These are phyloP conservation scores for Macquaria australasica DNA, from an alignment of 2,113 vertebrate species.

Conservation along the genomic window DNA sequence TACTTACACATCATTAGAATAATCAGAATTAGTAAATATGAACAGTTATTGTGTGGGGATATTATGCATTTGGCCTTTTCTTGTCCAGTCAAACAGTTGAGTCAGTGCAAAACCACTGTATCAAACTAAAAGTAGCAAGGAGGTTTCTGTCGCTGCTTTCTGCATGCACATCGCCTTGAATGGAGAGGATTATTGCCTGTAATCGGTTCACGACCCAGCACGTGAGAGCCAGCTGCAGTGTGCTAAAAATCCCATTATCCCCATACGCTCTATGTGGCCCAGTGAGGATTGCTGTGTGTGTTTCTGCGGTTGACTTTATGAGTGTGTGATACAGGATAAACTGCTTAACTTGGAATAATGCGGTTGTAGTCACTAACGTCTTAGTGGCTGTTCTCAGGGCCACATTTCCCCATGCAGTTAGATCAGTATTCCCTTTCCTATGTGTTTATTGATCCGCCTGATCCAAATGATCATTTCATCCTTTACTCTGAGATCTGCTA, in stretches of 20 bases:
- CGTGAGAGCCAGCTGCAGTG: conserved; percentile 66
- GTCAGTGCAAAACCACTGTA: conserved; percentile 7
- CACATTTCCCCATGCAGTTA: conserved; percentile 3
- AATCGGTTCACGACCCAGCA: conserved; percentile 79
- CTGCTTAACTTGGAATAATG: conserved; percentile 64
- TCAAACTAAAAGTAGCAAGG: conserved; percentile 49
- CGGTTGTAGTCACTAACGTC: conserved; percentile 45
- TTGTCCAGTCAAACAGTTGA: conserved; percentile 9
- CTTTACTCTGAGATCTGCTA: neutral
- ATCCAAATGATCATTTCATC: conserved; percentile 24
- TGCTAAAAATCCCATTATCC: conserved; percentile 78
- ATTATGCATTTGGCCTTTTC: conserved; percentile 12
- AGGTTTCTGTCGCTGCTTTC: conserved; percentile 52
- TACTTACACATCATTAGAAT: neutral
- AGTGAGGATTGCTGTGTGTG: conserved; percentile 49
- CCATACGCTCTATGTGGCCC: conserved; percentile 54
- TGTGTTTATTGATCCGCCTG: conserved; percentile 43
- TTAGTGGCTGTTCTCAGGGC: conserved; percentile 9
- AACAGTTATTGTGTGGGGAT: conserved; percentile 29
- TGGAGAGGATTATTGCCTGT: conserved; percentile 75
- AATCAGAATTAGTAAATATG: conserved; percentile 37
- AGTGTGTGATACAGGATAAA: conserved; percentile 70
- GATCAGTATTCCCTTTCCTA: neutral
- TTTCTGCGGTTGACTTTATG: conserved; percentile 66
- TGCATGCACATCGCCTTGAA: conserved; percentile 63